A percentile compares a stretch with the other conserved stretches of the same genome.
phyloP scores from a whole-genome alignment of 2,113 vertebrate genomes.

The Orientallactaga bullata region DNA sequence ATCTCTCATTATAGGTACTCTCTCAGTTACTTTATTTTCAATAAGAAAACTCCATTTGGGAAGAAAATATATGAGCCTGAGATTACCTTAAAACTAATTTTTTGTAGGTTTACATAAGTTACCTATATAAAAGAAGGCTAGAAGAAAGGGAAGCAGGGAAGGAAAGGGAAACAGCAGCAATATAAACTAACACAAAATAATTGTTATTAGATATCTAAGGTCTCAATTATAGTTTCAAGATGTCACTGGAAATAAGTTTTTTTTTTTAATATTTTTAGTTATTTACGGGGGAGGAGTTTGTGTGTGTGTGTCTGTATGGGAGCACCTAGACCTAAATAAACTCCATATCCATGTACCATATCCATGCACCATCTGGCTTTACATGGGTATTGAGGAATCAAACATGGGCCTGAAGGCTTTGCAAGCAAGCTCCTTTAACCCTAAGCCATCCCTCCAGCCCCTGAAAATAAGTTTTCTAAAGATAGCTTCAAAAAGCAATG shows the following conservation, averaged over 20 bases:
- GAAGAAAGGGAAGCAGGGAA: neutral
- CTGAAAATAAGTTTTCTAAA: neutral
- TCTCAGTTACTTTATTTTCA: conserved; percentile 14
- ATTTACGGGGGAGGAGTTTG: too few relatives aligned
- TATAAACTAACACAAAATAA: neutral
- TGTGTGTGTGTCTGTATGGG: too few relatives aligned
- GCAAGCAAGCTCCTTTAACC: too few relatives aligned
- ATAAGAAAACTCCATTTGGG: neutral
- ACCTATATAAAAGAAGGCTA: neutral
- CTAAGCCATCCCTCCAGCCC: too few relatives aligned
- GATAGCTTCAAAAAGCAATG: conserved; percentile 8
- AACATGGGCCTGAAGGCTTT: too few relatives aligned
- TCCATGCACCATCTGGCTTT: too few relatives aligned
- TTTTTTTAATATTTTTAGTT: too few relatives aligned
- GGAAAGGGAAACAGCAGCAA: neutral
- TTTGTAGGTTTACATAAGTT: neutral
- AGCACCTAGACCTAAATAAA: too few relatives aligned
- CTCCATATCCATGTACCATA: too few relatives aligned
- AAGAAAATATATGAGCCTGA: neutral
- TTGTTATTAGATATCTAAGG: too few relatives aligned
- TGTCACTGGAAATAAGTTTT: neutral
- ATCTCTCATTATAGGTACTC: neutral
- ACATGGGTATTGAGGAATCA: too few relatives aligned
- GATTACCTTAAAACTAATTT: neutral
- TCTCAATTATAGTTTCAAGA: neutral